A percentile compares a stretch with the other conserved stretches of the same genome.
phyloP scores from a whole-genome alignment of 2,113 vertebrate genomes.

The Xyrauchen texanus region DNA sequence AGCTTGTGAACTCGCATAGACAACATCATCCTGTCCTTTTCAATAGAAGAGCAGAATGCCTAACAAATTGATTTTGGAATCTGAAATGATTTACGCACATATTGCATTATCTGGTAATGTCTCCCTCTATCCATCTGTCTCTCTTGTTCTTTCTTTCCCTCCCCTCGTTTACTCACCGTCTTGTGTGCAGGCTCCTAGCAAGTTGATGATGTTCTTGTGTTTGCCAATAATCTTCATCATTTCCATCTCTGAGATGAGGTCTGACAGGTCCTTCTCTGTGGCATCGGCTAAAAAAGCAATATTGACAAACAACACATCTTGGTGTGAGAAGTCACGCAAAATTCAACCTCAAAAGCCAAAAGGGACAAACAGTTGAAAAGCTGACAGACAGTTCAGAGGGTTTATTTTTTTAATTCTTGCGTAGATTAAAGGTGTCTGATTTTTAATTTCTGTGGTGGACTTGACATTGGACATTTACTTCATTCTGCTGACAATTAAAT shows the following conservation, averaged over 20 bases:
- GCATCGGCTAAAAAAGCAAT: constrained; percentile 81
- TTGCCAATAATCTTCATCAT: constrained; percentile 99
- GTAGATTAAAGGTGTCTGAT: too few relatives aligned
- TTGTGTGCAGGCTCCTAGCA: constrained; percentile 95
- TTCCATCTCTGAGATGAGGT: constrained; percentile 98
- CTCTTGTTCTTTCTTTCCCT: too few relatives aligned
- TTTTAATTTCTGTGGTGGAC: too few relatives aligned
- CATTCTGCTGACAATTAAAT: too few relatives aligned
- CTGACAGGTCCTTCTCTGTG: constrained; percentile 95
- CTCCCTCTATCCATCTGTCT: neutral
- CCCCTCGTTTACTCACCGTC: constrained; percentile 79
- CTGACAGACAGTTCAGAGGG: neutral
- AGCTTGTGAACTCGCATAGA: constrained; percentile 2
- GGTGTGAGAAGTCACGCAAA: constrained; percentile 22
- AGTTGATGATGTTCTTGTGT: constrained; percentile 99
- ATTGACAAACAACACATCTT: constrained; percentile 43
- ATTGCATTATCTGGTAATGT: neutral
- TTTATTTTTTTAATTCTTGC: neutral
- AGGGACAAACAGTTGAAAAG: neutral
- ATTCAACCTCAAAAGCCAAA: constrained; percentile 3
- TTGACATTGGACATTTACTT: too few relatives aligned
- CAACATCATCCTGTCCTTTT: constrained; percentile 6
- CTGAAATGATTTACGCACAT: neutral
- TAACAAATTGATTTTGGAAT: constrained; percentile 3
- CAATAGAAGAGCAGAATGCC: neutral